These are phyloP conservation scores for Graphium colonna DNA, from an alignment of 2,888 invertebrate species.

Conservation along the genomic window DNA sequence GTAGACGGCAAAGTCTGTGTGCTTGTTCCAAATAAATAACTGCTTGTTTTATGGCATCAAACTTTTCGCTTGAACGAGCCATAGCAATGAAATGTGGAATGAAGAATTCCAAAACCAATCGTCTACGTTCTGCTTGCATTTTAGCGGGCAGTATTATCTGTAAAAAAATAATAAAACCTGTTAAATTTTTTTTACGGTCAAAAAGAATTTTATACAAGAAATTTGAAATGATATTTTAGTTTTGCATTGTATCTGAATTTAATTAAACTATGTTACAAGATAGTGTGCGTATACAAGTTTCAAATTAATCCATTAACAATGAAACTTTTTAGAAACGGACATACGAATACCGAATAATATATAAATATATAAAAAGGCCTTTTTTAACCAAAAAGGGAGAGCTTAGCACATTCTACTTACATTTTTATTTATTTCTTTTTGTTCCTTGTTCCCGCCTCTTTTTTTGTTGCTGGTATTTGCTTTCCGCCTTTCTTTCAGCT, in stretches of 20 bases:
- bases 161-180: constrained; percentile 33
- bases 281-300: too few species aligned
- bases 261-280: not conserved
- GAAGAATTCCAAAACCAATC: constrained; percentile 84
- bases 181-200: too few species aligned
- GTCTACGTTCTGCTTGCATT: constrained; percentile 80
- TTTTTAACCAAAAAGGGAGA: too few species aligned
- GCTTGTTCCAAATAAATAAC: constrained; percentile 86
- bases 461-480: constrained; percentile 47
- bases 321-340: too few species aligned
- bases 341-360: too few species aligned
- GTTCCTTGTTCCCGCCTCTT: constrained; percentile 51
- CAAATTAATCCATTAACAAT: too few species aligned
- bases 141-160: constrained; percentile 64
- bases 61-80: constrained; percentile 82
- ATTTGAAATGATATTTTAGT: too few species aligned
- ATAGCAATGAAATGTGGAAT: constrained; percentile 86
- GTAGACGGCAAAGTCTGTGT: constrained; percentile 81
- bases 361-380: too few species aligned
- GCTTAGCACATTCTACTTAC: constrained; percentile 73
- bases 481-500: constrained; percentile 59
- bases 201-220: too few species aligned
- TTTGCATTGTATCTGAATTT: too few species aligned
- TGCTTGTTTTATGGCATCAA: constrained; percentile 81
- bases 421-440: constrained; percentile 76